These are phyloP conservation scores for Amazona vittata DNA, from an alignment of 2,113 vertebrate species.

Conservation along the genomic window DNA sequence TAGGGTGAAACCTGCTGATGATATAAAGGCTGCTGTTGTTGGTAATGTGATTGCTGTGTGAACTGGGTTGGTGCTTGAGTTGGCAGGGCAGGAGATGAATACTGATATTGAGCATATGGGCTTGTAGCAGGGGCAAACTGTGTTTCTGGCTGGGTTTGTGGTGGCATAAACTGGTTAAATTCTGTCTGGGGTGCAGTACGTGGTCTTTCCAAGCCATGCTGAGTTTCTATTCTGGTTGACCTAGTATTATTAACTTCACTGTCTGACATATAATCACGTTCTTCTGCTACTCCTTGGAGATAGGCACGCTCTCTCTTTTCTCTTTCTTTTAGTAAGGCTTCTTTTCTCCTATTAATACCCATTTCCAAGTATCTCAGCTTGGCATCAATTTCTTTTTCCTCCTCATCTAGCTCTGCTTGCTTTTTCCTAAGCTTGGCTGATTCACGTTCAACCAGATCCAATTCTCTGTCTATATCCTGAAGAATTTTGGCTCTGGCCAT, in stretches of 20 bases:
- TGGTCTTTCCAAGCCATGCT: constrained; percentile 88
- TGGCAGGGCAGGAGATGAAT: constrained; percentile 84
- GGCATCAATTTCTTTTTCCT: constrained; percentile 98
- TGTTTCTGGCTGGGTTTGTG: constrained; percentile 92
- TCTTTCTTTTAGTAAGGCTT: constrained; percentile 94
- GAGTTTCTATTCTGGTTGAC: constrained; percentile 85
- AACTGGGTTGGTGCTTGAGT: constrained; percentile 91
- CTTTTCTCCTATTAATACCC: constrained; percentile 98
- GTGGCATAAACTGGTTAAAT: constrained; percentile 92
- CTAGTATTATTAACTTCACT: constrained; percentile 95
- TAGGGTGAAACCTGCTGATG: constrained; percentile 94
- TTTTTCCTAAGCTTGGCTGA: constrained; percentile 98
- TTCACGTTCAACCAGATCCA: constrained; percentile 95
- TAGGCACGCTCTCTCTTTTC: constrained; percentile 97
- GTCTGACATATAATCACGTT: constrained; percentile 98
- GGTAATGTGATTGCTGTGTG: constrained; percentile 90
- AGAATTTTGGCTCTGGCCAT: constrained; percentile 98
- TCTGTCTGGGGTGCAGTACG: constrained; percentile 94
- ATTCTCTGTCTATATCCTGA: constrained; percentile 97
- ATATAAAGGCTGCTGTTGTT: constrained; percentile 90
- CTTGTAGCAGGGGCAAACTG: constrained; percentile 90
- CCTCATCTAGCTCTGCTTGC: constrained; percentile 97
- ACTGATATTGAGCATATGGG: constrained; percentile 93
- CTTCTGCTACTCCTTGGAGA: constrained; percentile 97
- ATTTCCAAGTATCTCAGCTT: constrained; percentile 97